phyloP scores from a whole-genome alignment of 2,888 invertebrate genomes.

The Trichogramma evanescens region DNA sequence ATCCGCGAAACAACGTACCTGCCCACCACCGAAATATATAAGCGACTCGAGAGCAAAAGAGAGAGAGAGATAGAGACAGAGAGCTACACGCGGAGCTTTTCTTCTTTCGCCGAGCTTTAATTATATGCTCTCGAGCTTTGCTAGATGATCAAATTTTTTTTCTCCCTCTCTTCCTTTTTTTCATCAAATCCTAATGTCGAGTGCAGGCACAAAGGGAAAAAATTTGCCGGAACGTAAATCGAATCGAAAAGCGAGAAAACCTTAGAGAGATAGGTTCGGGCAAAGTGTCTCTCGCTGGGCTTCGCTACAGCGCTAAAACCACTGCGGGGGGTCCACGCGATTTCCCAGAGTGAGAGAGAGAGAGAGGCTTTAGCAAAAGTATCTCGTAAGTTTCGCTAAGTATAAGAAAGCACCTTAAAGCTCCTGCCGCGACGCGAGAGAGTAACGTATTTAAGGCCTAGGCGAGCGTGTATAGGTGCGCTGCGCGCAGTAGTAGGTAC shows the following conservation, averaged over 20 bases:
- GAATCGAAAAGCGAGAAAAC: no score
- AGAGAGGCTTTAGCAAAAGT: slow-evolving; percentile 16
- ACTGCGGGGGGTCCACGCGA: slow-evolving; percentile 2
- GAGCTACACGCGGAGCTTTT: no score
- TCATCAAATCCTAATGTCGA: no score
- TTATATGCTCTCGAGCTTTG: slow-evolving; percentile 19
- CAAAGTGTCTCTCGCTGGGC: not conserved
- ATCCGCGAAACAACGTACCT: slow-evolving; percentile 37
- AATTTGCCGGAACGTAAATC: no score
- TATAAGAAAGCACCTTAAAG: slow-evolving; percentile 24
- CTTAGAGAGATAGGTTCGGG: not conserved
- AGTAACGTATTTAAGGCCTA: no score
- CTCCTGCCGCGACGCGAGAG: not conserved
- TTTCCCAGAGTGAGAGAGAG: no score
- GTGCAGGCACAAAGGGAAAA: no score
- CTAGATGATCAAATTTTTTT: not conserved
- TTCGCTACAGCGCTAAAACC: slow-evolving; percentile 8
- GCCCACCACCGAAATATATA: slow-evolving; percentile 15
- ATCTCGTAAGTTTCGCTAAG: slow-evolving; percentile 23
- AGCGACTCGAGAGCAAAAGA: no score
- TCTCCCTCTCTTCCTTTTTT: not conserved
- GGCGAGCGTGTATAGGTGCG: no score
- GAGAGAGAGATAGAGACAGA: no score
- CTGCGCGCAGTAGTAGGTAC: not conserved
- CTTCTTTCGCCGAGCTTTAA: no score